Evolutionary conservation across 2,113 vertebrate species (phyloP).

Genomic region (Asarcornis scutulata): DNA sequence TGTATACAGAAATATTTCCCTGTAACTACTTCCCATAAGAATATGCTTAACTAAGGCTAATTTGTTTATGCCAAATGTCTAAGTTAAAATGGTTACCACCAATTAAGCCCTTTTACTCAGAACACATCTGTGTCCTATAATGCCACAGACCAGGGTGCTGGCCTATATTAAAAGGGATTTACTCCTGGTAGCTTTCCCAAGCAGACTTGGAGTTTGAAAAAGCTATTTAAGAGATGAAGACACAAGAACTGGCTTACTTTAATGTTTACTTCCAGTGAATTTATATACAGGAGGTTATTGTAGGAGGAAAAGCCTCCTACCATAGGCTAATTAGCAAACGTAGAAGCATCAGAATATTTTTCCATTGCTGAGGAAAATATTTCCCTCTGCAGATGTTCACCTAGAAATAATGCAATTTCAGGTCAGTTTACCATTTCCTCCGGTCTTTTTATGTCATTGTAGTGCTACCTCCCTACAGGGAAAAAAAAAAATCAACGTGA

Average conservation of each 20-base stretch:
- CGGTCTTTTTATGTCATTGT: accelerated
- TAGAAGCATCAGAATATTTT: neutral
- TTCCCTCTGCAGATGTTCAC: neutral
- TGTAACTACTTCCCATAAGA: neutral
- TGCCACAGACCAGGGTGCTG: neutral
- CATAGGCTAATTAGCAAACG: neutral
- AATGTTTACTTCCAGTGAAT: neutral
- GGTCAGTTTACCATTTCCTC: neutral
- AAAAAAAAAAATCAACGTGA: neutral
- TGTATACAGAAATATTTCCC: neutral
- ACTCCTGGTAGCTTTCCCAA: slow-evolving; percentile 33
- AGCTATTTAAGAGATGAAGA: neutral
- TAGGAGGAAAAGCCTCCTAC: neutral
- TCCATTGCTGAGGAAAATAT: neutral
- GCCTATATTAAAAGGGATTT: slow-evolving; percentile 2
- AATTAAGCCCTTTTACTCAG: neutral
- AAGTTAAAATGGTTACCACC: neutral
- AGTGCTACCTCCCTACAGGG: neutral
- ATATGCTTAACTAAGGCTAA: neutral
- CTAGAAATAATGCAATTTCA: neutral
- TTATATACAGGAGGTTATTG: neutral
- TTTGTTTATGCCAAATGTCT: neutral
- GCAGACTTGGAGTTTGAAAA: neutral
- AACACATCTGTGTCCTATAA: slow-evolving; percentile 17
- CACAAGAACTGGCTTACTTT: neutral